These are phyloP conservation scores for Drosophila eohydei DNA, from an alignment of 2,888 invertebrate species.

Conservation along the genomic window DNA sequence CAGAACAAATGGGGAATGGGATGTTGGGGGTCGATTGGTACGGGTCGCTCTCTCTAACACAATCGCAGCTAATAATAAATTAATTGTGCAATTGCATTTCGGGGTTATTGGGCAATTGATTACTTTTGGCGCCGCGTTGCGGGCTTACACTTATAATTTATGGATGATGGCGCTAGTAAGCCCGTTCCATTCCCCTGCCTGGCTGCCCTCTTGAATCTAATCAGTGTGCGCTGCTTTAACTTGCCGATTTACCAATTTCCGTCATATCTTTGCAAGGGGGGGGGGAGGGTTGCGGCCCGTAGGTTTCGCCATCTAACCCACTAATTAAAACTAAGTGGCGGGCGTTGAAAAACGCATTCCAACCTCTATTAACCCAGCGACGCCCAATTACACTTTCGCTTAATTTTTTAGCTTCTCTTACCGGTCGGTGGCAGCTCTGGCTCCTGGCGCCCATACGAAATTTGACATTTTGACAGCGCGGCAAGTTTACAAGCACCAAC, in stretches of 20 bases:
- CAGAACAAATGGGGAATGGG: neutral
- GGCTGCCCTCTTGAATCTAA: conserved; percentile 15
- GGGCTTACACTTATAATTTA: conserved; percentile 50
- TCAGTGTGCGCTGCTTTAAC: conserved; percentile 31
- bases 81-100: conserved; percentile 63
- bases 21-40: too few species aligned
- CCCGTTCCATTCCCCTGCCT: neutral
- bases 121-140: conserved; percentile 29
- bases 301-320: conserved; percentile 56
- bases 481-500: conserved; percentile 66
- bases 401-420: conserved; percentile 64
- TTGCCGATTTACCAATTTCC: conserved; percentile 36
- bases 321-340: conserved; percentile 78
- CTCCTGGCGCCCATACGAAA: conserved; percentile 45
- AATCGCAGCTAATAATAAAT: conserved; percentile 60
- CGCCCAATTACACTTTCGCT: conserved; percentile 79
- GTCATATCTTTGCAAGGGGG: conserved; percentile 25
- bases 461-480: conserved; percentile 76
- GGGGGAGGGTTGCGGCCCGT: neutral
- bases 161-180: conserved; percentile 24
- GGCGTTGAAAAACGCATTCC: conserved; percentile 61
- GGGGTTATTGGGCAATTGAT: conserved; percentile 60
- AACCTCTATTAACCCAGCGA: conserved; percentile 77
- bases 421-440: conserved; percentile 24
- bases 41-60: conserved; percentile 3